A percentile compares a stretch with the other conserved stretches of the same genome.
Evolutionary conservation across 2,888 invertebrate genomes (phyloP).

Genomic region (Darwinula stevensoni): DNA sequence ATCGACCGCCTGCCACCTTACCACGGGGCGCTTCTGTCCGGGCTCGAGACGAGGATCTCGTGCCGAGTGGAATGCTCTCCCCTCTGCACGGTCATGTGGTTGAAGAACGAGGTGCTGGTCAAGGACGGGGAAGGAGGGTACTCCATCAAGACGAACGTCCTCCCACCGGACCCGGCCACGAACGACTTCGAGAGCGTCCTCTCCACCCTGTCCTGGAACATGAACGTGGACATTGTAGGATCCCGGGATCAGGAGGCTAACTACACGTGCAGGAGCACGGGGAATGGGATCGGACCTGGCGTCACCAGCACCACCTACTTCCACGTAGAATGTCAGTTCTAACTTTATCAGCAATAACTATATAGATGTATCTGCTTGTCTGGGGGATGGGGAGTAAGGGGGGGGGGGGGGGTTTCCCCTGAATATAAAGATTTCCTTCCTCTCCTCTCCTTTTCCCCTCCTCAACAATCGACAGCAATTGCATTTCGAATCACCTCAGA

Average conservation of each 20-base stretch:
- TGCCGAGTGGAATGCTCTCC: constrained; percentile 74
- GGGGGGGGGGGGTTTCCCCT: too few relatives aligned
- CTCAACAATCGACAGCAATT: too few relatives aligned
- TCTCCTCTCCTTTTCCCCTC: too few relatives aligned
- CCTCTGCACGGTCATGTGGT: constrained; percentile 52
- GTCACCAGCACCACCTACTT: constrained; percentile 57
- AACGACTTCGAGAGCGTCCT: constrained; percentile 67
- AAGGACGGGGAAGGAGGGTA: constrained; percentile 21
- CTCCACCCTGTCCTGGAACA: constrained; percentile 65
- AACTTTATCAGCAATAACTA: too few relatives aligned
- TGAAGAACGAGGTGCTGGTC: constrained; percentile 40
- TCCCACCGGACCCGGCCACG: constrained; percentile 36
- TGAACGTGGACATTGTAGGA: constrained; percentile 48
- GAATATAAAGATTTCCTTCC: too few relatives aligned
- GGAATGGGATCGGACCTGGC: constrained; percentile 42
- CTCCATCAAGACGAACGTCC: constrained; percentile 30
- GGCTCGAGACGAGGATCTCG: constrained; percentile 31
- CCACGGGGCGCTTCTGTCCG: constrained; percentile 27
- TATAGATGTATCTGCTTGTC: constrained; percentile 5
- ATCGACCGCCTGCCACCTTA: constrained; percentile 53
- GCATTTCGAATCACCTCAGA: too few relatives aligned
- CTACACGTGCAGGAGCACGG: constrained; percentile 51
- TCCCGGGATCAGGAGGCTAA: constrained; percentile 46
- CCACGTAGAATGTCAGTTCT: constrained; percentile 56
- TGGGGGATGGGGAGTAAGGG: too few relatives aligned